Conservation (phyloP, 64 coral and sea anemone genomes). For the Cladopsammia gracilis region DNA sequence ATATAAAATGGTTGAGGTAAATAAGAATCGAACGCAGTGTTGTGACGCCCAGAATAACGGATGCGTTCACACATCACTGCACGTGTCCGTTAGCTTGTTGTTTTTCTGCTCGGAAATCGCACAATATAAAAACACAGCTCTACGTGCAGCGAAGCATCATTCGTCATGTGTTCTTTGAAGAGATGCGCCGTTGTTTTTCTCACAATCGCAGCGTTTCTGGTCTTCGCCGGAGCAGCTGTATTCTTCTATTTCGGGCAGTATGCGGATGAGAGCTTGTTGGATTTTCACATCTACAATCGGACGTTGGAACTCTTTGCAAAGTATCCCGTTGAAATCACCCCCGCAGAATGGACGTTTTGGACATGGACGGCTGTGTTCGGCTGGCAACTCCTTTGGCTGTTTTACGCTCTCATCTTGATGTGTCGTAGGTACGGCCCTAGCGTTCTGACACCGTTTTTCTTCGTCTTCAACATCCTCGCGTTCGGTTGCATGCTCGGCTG, state of each 20-base stretch:
- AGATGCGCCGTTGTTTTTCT: conserved; percentile 64
- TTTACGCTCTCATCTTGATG: conserved; percentile 70
- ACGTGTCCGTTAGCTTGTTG: conserved; percentile 34
- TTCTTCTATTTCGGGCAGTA: conserved; percentile 90
- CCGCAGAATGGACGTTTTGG: conserved; percentile 88
- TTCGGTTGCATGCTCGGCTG: conserved; percentile 86
- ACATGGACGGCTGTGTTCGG: conserved; percentile 83
- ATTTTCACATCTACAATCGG: conserved; percentile 78
- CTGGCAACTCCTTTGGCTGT: conserved; percentile 86
- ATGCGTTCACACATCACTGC: conserved; percentile 36
- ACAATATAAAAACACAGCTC: background rate
- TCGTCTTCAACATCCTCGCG: conserved; percentile 72
- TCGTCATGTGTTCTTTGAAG: conserved; percentile 21
- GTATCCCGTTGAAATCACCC: conserved; percentile 85
- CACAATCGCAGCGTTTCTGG: conserved; percentile 70
- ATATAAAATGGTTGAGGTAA: conserved; percentile 19
- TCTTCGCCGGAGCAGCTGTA: conserved; percentile 77
- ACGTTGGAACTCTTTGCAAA: conserved; percentile 58
- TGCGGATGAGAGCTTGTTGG: conserved; percentile 59
- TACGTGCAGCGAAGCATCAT: background rate
- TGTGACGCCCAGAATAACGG: conserved; percentile 5
- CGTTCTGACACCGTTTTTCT: conserved; percentile 76
- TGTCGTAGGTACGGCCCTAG: conserved; percentile 74
- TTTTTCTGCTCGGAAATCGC: background rate
- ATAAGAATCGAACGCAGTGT: conserved; percentile 9